Evolutionary conservation across 2,888 invertebrate species (phyloP), one percentile per base, ranked within the genome.

Genomic region (Atherix ibis): DNA sequence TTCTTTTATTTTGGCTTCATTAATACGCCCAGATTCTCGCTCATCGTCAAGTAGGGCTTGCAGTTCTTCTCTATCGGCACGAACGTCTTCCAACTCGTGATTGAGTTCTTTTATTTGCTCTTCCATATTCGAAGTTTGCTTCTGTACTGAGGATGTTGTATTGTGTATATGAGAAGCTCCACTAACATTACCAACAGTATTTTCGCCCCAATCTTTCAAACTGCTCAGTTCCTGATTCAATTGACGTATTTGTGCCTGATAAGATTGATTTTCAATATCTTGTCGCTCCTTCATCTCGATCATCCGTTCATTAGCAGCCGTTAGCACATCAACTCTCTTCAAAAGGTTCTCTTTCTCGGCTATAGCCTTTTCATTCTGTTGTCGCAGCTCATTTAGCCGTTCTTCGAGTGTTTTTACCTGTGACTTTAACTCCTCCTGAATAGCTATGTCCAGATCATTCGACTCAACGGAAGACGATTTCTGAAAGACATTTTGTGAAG

Each of bases 251-350:
- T 78, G 71, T 37, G 71, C 70, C 50, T 79, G 75, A 65, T 76
- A 76, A 48, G 76, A 65, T 41, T 78, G 70, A 14, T 84, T 63
- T 51, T 83, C 81, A 50, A 70, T 70, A 45, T 84, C 84, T 54
- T 83, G 73, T 41, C 76, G 74, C 51, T 85, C 83, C 57, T 85
- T 87, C 58, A 79, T 71, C 50, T 87, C 84, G 2, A 73, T 62
- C 51, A 85, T 68, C 40, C 76, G 68, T 32, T 85, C 84, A 52
- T 83, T 83, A 2, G 81, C 78, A 18, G 73, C 66, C 13, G 72
- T 72, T 31, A 88, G 61, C 4, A 77, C 69, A 48, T 85, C 84
- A 34, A 83, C 67, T 52, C 76, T 71, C 50, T 80, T 81, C 22
- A 65, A 50, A 3, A 83, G 52, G 30, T 68, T 65, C 33, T 76